Percentiles rank a stretch among this genome's conserved stretches.
Conservation (phyloP, 2,113 vertebrate species). For the Sclerurus mexicanus region DNA sequence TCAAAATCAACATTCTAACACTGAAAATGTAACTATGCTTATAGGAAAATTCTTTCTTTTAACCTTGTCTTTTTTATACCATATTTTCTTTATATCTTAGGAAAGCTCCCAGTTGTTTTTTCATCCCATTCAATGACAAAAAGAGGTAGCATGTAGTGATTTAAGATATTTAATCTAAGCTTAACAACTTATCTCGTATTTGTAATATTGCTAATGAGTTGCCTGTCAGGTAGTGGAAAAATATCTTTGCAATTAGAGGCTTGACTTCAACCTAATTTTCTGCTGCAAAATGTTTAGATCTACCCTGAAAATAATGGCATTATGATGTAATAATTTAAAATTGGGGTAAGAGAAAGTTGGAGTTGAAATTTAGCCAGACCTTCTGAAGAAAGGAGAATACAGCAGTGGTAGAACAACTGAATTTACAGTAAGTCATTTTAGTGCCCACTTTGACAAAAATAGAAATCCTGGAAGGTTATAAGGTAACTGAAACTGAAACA, state of each 20-base stretch:
- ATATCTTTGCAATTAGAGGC: not conserved
- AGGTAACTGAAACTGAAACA: not conserved
- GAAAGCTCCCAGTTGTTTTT: not conserved
- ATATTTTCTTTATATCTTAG: not conserved
- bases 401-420: not conserved
- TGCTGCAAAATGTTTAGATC: not conserved
- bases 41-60: not conserved
- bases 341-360: not conserved
- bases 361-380: not conserved
- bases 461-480: not conserved
- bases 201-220: not conserved
- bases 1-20: not conserved
- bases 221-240: not conserved
- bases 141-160: not conserved
- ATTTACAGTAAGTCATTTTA: not conserved
- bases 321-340: not conserved
- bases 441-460: not conserved
- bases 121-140: not conserved
- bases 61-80: not conserved
- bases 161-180: not conserved
- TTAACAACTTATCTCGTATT: not conserved
- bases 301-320: not conserved
- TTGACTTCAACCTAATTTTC: not conserved
- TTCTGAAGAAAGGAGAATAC: not conserved
- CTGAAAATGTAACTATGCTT: not conserved